Evolutionary conservation across 2,888 invertebrate species (phyloP).

Genomic region (Lydus trimaculatus): DNA sequence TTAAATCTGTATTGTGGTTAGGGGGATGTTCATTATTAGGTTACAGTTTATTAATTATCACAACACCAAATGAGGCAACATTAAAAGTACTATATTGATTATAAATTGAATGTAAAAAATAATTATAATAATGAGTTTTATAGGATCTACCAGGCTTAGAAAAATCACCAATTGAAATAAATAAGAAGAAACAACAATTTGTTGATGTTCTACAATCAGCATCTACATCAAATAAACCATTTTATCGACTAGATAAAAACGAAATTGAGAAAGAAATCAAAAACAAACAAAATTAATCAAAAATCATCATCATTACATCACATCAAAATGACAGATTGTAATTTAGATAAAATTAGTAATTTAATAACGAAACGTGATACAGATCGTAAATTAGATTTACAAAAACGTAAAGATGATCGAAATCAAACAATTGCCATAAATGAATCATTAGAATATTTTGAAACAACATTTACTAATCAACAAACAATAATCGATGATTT

Average conservation of each 20-base stretch:
- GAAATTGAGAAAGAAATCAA: slow-evolving; percentile 58
- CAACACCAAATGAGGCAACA: slow-evolving; percentile 61
- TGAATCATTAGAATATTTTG: slow-evolving; percentile 76
- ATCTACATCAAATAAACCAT: slow-evolving; percentile 59
- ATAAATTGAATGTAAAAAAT: slow-evolving; percentile 29
- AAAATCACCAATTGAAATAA: slow-evolving; percentile 43
- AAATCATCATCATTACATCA: background rate
- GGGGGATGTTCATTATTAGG: slow-evolving; percentile 67
- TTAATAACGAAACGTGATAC: slow-evolving; percentile 66
- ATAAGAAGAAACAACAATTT: slow-evolving; percentile 53
- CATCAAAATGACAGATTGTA: slow-evolving; percentile 49
- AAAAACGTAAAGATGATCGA: slow-evolving; percentile 70
- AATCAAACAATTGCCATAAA: slow-evolving; percentile 68
- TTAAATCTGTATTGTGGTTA: slow-evolving; percentile 67
- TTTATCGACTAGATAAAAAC: slow-evolving; percentile 61
- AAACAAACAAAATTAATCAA: slow-evolving; percentile 59
- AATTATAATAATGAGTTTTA: slow-evolving; percentile 33
- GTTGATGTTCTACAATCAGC: slow-evolving; percentile 63
- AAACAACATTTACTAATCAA: slow-evolving; percentile 72
- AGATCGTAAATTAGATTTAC: slow-evolving; percentile 70
- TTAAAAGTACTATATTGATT: no score
- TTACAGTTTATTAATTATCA: slow-evolving; percentile 66
- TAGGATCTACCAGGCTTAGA: slow-evolving; percentile 55
- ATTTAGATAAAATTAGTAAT: slow-evolving; percentile 60
- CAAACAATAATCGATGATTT: slow-evolving; percentile 71